Evolutionary conservation across 2,888 invertebrate genomes (phyloP).

Genomic region (Drosophila kambysellisi): DNA sequence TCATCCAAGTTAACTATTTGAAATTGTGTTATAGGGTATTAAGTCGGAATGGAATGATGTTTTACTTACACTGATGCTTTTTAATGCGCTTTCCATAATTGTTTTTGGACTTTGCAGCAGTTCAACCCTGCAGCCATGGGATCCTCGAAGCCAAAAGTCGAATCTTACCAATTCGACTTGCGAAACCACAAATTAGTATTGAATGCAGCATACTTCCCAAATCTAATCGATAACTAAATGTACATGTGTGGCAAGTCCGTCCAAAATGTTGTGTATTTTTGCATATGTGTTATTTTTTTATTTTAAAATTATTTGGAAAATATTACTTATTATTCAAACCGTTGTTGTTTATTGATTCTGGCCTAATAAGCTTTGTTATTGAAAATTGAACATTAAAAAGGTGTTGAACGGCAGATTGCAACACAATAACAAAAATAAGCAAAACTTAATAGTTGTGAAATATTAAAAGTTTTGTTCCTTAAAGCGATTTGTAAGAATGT

Average conservation of each 20-base stretch:
- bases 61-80: constrained; percentile 81
- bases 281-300: neutral
- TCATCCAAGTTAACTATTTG: neutral
- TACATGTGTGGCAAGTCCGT: constrained; percentile 13
- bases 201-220: neutral
- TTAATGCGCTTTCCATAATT: constrained; percentile 82
- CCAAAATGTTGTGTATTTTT: neutral
- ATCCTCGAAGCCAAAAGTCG: constrained; percentile 48
- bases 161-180: neutral
- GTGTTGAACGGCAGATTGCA: neutral
- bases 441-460: constrained; percentile 5
- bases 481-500: neutral
- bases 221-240: constrained; percentile 7
- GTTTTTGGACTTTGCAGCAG: constrained; percentile 85
- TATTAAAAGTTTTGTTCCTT: neutral
- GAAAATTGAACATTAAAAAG: constrained; percentile 2
- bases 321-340: neutral
- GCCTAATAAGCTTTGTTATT: neutral
- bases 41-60: constrained; percentile 85
- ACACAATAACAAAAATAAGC: neutral
- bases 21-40: constrained; percentile 77
- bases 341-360: neutral
- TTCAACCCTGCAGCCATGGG: constrained; percentile 85
- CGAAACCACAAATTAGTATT: constrained; percentile 6
- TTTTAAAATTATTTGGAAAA: constrained; percentile 2